Evolutionary conservation across 2,888 invertebrate species (phyloP), one percentile per base, ranked within the genome.

Genomic region (Phengaris arion): DNA sequence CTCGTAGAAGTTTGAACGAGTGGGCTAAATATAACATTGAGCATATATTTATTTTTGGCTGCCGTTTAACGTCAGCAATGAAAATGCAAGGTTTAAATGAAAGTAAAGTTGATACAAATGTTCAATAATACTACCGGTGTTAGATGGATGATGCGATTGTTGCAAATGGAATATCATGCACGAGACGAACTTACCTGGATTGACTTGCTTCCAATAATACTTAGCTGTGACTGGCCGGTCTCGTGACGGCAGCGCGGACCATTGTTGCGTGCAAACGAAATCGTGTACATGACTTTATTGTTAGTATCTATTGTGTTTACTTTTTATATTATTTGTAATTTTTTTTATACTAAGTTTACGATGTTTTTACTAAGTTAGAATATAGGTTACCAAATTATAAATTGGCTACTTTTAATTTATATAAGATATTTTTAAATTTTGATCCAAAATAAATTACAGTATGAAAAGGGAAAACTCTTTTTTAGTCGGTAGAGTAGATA

Each of bases 11-110:
- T 87, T 85, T 85, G 89, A 86, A 88, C 91, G 88, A 86, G 87
- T 88, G 91, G 83, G 89, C 94, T 94, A 94, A 94, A 94, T 93
- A 93, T 94, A 94, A 89, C 83, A 90, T 88, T 88, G 92, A 90
- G 92, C 91, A 87, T 92, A 86, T 86, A 91, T 91, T 89, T 94
- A 94, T 94, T 94, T 93, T 91, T 82, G 89, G 92, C 87, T 83
- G 84, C 86, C 85, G 89, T 90, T 92, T 89, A 88, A 87, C 94
- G 93, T 93, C 94, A 93, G 91, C 89, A 86, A 84, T 87, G 77
- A 75, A 75, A 77, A 74, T 77, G 76, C 78, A 78, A 78, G 79
- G 79, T 73, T 70, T 75, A 79, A 82, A 81, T 80, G 74, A 77
- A 78, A 77, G 78, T 73, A 59, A 74, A 77, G 54, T 22, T 74